These are phyloP conservation scores for Columba guinea DNA, from an alignment of 2,797 vertebrate species.

Conservation along the genomic window DNA sequence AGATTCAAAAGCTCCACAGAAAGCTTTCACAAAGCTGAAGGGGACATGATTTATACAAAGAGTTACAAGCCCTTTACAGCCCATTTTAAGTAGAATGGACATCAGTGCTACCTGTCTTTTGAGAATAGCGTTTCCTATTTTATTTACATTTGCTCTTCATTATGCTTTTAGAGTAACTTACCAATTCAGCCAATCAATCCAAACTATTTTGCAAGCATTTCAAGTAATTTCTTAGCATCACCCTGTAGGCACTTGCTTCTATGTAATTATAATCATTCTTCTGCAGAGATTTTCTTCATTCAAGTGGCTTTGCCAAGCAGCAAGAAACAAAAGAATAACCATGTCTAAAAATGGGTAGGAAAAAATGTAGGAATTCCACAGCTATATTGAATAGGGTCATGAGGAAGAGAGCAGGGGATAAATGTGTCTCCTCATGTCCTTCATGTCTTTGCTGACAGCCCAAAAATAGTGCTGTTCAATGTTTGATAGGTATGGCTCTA, in stretches of 20 bases:
- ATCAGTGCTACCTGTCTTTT: conserved; percentile 17
- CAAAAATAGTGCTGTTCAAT: neutral
- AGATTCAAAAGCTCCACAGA: conserved; percentile 16
- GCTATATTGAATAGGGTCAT: conserved; percentile 1
- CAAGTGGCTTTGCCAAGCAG: conserved; percentile 48
- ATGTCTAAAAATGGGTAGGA: neutral
- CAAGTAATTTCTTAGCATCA: conserved; percentile 27
- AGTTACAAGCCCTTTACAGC: conserved; percentile 33
- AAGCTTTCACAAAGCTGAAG: conserved; percentile 36
- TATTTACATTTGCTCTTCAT: conserved; percentile 43
- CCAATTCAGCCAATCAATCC: conserved; percentile 35
- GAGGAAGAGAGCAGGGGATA: neutral
- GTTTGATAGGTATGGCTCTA: neutral
- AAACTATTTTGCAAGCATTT: conserved; percentile 58
- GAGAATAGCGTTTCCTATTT: conserved; percentile 4
- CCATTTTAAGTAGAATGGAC: conserved; percentile 24
- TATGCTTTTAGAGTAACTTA: conserved; percentile 43
- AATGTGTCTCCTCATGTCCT: neutral
- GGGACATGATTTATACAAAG: conserved; percentile 17
- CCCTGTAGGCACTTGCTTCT: neutral
- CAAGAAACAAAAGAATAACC: conserved; percentile 48
- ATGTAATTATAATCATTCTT: conserved; percentile 53
- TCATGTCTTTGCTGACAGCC: neutral
- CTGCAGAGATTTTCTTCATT: conserved; percentile 50
- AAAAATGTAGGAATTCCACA: conserved; percentile 24